Conservation (phyloP, 2,113 vertebrate genomes). For the Eira barbara region DNA sequence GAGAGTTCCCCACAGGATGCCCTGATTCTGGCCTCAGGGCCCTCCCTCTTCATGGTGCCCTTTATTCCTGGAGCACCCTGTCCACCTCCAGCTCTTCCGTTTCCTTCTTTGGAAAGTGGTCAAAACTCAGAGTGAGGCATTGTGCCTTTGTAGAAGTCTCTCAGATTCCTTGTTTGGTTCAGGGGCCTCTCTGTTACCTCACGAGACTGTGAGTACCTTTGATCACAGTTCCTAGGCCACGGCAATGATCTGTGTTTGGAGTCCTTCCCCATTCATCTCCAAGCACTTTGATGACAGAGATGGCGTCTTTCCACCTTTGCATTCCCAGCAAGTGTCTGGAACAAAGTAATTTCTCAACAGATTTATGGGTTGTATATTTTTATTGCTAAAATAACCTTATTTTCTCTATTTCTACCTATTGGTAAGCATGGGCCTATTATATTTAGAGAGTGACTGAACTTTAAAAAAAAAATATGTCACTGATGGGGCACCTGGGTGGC, state of each 20-base stretch:
- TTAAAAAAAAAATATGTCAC: too few relatives aligned
- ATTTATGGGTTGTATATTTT: neutral
- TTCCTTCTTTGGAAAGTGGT: neutral
- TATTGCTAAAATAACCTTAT: neutral
- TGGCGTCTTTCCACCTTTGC: neutral
- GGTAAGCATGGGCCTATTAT: neutral
- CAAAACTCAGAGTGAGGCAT: neutral
- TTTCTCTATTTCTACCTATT: neutral
- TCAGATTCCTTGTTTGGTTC: neutral
- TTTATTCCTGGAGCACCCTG: neutral
- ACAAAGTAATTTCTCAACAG: neutral
- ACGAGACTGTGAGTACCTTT: neutral
- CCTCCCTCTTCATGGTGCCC: neutral
- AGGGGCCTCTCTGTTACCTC: neutral
- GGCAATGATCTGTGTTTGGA: neutral
- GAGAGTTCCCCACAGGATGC: neutral
- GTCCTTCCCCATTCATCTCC: neutral
- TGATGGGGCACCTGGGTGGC: too few relatives aligned
- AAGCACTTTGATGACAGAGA: neutral
- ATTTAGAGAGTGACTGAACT: neutral
- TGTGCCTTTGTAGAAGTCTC: neutral
- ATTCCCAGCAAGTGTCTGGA: neutral
- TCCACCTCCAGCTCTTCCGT: neutral
- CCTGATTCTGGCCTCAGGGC: neutral
- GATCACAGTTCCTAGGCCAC: neutral